These are phyloP conservation scores for Chirona hameri DNA, from an alignment of 2,888 invertebrate species.

Conservation along the genomic window DNA sequence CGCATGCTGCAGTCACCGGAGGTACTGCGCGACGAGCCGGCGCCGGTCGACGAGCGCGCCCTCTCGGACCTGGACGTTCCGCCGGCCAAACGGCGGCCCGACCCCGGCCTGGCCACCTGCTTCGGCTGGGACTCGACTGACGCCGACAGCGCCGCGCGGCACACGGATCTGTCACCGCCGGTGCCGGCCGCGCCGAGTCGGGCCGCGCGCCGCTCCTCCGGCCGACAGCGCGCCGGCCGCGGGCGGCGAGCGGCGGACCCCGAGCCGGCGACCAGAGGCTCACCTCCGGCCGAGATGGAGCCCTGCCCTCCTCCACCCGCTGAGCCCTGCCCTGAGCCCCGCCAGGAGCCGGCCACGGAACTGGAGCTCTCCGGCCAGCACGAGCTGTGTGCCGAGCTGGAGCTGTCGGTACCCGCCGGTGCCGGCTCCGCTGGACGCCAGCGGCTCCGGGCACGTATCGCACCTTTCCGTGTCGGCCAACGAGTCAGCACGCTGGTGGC, in stretches of 20 bases:
- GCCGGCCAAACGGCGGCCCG: background rate
- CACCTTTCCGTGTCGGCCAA: background rate
- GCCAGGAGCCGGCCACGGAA: background rate
- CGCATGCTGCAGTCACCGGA: background rate
- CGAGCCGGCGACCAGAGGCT: background rate
- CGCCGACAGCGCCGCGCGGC: background rate
- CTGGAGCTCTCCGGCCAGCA: too few relatives aligned
- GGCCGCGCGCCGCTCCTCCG: background rate
- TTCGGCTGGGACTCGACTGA: background rate
- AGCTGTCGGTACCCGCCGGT: background rate
- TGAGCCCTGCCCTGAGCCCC: background rate
- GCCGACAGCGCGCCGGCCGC: background rate
- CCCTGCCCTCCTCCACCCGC: too few relatives aligned
- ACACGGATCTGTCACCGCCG: background rate
- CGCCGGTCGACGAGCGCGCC: background rate
- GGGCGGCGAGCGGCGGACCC: background rate
- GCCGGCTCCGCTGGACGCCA: background rate
- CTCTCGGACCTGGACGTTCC: background rate
- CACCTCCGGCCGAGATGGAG: too few relatives aligned
- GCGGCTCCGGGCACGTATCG: background rate
- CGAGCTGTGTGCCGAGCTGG: background rate
- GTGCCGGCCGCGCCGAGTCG: background rate
- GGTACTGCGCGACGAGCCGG: constrained; percentile 7
- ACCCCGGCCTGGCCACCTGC: background rate
- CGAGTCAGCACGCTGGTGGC: background rate